Evolutionary conservation across 2,797 vertebrate genomes (phyloP).

Genomic region (Arremon brunneinucha): DNA sequence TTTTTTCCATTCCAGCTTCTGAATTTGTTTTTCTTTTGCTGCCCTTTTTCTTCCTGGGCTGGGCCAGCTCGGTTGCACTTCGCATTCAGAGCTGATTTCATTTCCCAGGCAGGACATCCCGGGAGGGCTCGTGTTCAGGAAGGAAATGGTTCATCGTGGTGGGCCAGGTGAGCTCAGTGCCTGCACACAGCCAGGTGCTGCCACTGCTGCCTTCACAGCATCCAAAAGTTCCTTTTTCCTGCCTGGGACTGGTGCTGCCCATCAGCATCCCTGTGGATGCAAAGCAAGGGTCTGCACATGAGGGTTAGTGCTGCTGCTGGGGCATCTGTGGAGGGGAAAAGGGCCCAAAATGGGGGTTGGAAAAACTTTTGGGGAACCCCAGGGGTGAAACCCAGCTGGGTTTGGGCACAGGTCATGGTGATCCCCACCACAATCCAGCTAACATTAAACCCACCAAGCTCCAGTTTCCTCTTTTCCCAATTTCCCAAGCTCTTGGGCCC

Average conservation of each 20-base stretch:
- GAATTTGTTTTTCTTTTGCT: background rate
- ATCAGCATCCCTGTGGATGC: background rate
- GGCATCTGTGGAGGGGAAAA: background rate
- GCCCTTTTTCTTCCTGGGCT: background rate
- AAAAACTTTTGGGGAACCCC: background rate
- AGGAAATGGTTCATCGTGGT: background rate
- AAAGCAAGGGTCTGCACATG: background rate
- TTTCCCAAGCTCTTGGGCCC: background rate
- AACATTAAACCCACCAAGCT: background rate
- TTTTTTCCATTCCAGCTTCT: background rate
- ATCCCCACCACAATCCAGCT: background rate
- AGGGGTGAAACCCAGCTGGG: fast-evolving
- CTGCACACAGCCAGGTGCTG: background rate
- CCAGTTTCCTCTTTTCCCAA: background rate
- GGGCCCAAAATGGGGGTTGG: fast-evolving
- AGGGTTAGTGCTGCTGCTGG: background rate
- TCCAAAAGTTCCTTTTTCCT: background rate
- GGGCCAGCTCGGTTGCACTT: background rate
- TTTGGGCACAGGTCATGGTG: background rate
- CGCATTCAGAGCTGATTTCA: background rate
- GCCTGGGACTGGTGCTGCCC: background rate
- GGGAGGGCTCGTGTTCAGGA: fast-evolving
- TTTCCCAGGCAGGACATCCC: background rate
- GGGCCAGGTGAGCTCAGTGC: background rate
- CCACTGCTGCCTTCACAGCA: background rate